phyloP scores from a whole-genome alignment of 2,113 vertebrate species.

The Sisor rabdophorus region DNA sequence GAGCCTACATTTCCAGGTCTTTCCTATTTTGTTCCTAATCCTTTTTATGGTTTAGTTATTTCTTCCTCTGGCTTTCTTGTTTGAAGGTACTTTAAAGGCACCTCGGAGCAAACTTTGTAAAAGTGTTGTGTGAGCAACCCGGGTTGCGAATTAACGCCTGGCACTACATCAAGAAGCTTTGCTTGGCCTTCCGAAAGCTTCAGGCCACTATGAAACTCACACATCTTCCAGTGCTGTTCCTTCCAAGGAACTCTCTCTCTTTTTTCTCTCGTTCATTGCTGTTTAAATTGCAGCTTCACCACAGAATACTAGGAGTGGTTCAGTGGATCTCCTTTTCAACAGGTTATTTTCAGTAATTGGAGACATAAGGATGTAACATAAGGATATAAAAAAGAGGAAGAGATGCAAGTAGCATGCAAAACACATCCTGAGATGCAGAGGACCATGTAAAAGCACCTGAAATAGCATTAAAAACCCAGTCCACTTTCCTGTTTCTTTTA shows the following conservation, averaged over 20 bases:
- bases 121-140: not conserved
- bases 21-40: constrained; percentile 6
- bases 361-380: not conserved
- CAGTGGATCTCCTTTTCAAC: not conserved
- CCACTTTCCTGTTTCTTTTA: constrained; percentile 1
- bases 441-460: not conserved
- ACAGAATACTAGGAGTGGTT: not conserved
- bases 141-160: constrained; percentile 9
- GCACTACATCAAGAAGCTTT: constrained; percentile 33
- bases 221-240: not conserved
- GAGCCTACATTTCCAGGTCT: constrained; percentile 12
- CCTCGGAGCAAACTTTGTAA: not conserved
- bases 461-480: not conserved
- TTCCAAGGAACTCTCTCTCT: not conserved
- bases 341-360: not conserved
- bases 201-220: constrained; percentile 32
- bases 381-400: constrained; percentile 1
- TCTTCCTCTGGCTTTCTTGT: not conserved
- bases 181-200: constrained; percentile 19
- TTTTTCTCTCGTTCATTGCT: not conserved
- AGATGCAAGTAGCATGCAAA: not conserved
- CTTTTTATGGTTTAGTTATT: not conserved
- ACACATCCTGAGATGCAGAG: not conserved
- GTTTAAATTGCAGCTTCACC: constrained; percentile 24
- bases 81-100: not conserved